Evolutionary conservation across 37 sponge, comb jelly and placozoan genomes (phyloP), one percentile per base, ranked within the genome.

Genomic region (Lycopodina hypogea): DNA sequence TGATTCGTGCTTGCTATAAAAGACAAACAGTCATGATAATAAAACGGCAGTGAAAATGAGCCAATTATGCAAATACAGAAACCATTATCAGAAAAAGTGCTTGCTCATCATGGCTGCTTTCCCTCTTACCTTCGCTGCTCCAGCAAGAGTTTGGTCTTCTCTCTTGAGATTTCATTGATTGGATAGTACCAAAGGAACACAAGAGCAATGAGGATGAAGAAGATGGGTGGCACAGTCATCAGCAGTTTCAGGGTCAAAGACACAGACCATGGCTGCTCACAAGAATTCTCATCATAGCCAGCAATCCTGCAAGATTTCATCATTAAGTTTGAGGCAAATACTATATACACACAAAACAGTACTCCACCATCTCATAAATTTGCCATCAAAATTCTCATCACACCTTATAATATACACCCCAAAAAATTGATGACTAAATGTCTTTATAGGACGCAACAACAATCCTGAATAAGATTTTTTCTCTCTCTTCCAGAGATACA

Each of bases 121-220:
- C 48, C 9, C 48, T 45, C 67, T 19, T 4, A 88, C 90, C 86
- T 78, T 42, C 68, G 74, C 21, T 66, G 33, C 26, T 38, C 67
- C 0, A 92, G 74, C 8, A 40, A 55, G 1, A n/a, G 32, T 52
- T 69, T 84, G 21, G 71, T 92, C 28, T 50, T 71, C 42, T 58
- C 69, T 75, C 85, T 79, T 7, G 17, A 81, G 28, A 68, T n/a
- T 48, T 93, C 81, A 15, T 48, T 80, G 59, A 93, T 89, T 30
- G 94, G 94, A 40, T 93, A 93, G 28, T 42, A 50, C 24, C 56
- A 59, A 19, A 83, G 83, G 66, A 89, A 90, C 18, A 86, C n/a
- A 29, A 93, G 79, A 57, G 82, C 56, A 40, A 84, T 38, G 4
- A 93, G 33, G 36, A 86, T 83, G 56, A 90, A 78, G 8, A 93